A percentile compares a stretch with the other conserved stretches of the same genome.
Evolutionary conservation across 2,888 invertebrate genomes (phyloP).

Genomic region (Nomada fucata): DNA sequence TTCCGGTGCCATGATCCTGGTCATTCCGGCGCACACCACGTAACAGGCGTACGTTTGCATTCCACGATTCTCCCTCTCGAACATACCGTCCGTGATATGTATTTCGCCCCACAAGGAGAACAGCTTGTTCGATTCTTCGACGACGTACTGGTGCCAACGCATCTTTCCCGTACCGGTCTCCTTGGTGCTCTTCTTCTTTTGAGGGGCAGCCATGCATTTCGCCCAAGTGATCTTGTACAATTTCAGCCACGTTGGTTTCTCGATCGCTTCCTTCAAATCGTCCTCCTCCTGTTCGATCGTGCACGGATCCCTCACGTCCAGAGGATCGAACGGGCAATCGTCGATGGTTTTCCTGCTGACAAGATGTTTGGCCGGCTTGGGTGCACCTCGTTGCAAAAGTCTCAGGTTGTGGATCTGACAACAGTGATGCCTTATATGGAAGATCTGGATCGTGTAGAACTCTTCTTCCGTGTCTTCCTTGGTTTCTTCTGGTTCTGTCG

Average conservation of each 20-base stretch:
- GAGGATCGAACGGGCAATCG: constrained; percentile 68
- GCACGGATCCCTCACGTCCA: constrained; percentile 55
- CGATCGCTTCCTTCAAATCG: constrained; percentile 58
- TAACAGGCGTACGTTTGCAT: constrained; percentile 88
- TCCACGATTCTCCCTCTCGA: constrained; percentile 86
- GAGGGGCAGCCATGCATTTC: constrained; percentile 46
- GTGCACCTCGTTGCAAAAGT: constrained; percentile 64
- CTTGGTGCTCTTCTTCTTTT: constrained; percentile 39
- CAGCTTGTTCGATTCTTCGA: constrained; percentile 88
- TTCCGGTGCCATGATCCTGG: constrained; percentile 78
- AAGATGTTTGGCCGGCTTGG: constrained; percentile 45
- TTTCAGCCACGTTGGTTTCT: constrained; percentile 74
- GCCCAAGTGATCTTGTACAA: constrained; percentile 72
- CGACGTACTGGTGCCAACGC: constrained; percentile 88
- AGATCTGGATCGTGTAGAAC: constrained; percentile 74
- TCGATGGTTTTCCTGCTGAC: constrained; percentile 65
- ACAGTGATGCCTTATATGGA: constrained; percentile 72
- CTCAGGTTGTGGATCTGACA: constrained; percentile 77
- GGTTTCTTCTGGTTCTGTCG: not conserved
- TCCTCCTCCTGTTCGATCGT: constrained; percentile 59
- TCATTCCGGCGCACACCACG: constrained; percentile 84
- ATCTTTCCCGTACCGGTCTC: constrained; percentile 44
- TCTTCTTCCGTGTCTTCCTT: constrained; percentile 6
- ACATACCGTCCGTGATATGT: constrained; percentile 87
- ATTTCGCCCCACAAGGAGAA: constrained; percentile 89